Conservation (phyloP, 2,888 invertebrate species). For the Gastracanthus pulcherrimus region DNA sequence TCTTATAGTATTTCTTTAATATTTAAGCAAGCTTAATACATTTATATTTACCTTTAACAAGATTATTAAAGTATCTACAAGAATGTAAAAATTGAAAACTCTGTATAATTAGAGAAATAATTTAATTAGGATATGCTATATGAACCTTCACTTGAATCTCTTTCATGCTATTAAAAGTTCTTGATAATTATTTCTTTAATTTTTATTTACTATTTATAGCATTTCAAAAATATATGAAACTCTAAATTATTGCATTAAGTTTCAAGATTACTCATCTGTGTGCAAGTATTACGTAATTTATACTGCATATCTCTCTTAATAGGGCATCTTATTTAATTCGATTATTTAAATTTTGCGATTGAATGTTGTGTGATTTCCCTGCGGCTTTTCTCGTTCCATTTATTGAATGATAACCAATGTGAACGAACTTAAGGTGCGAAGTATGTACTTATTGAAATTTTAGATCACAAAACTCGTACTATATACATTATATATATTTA, state of each 20-base stretch:
- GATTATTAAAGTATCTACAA: not conserved
- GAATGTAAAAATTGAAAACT: not conserved
- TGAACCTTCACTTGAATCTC: slow-evolving; percentile 12
- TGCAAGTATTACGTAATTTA: not conserved
- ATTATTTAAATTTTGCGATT: slow-evolving; percentile 12
- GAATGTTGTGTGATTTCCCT: slow-evolving; percentile 11
- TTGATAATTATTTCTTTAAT: not conserved
- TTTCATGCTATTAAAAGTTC: not conserved
- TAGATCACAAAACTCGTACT: slow-evolving; percentile 21
- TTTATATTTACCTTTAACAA: not conserved
- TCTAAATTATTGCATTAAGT: not conserved
- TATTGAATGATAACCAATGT: not conserved
- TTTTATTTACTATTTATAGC: not conserved
- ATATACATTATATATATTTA: slow-evolving; percentile 24
- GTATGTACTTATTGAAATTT: slow-evolving; percentile 41
- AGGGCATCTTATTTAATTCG: not conserved
- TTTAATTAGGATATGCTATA: not conserved
- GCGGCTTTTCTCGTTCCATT: slow-evolving; percentile 35
- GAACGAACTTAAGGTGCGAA: slow-evolving; percentile 27
- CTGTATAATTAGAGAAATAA: not conserved
- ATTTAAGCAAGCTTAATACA: slow-evolving; percentile 5
- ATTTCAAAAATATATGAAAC: not conserved
- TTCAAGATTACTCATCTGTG: slow-evolving; percentile 13
- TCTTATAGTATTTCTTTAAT: slow-evolving; percentile 15
- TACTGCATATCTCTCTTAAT: slow-evolving; percentile 36